Conservation (phyloP, 2,797 vertebrate genomes). For the Xiphophorus birchmanni region DNA sequence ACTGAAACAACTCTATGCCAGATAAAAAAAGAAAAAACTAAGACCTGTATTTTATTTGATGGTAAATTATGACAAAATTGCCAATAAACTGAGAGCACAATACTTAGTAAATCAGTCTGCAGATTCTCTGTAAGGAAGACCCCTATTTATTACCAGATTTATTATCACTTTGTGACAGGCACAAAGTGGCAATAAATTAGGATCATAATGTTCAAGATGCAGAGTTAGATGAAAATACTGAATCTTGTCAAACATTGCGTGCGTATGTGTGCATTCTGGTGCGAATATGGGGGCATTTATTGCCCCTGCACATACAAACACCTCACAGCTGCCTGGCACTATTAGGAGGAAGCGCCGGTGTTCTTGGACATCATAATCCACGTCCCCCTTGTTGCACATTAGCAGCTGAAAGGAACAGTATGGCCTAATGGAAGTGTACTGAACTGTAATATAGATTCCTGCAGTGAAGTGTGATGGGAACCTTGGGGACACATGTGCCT, state of each 20-base stretch:
- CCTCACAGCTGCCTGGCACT: conserved; percentile 23
- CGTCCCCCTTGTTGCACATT: conserved; percentile 65
- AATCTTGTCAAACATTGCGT: neutral
- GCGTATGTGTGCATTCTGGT: neutral
- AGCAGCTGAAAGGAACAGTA: conserved; percentile 71
- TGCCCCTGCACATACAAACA: conserved; percentile 1
- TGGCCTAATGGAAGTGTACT: conserved; percentile 72
- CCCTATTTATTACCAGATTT: conserved; percentile 1
- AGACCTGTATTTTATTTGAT: neutral
- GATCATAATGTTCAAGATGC: neutral
- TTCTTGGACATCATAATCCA: conserved; percentile 66
- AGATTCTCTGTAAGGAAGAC: neutral
- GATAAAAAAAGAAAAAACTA: neutral
- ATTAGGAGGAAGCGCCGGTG: conserved; percentile 38
- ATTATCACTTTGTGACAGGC: neutral
- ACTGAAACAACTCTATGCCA: neutral
- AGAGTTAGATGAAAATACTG: neutral
- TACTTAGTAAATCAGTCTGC: neutral
- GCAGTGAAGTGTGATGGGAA: conserved; percentile 64
- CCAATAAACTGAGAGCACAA: neutral
- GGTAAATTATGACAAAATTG: neutral
- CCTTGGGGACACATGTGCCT: conserved; percentile 57
- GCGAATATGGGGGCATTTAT: neutral
- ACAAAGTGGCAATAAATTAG: neutral
- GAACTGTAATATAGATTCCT: conserved; percentile 74